phyloP scores from a whole-genome alignment of 1,140 invertebrate genomes.

The Cryptotermes secundus region DNA sequence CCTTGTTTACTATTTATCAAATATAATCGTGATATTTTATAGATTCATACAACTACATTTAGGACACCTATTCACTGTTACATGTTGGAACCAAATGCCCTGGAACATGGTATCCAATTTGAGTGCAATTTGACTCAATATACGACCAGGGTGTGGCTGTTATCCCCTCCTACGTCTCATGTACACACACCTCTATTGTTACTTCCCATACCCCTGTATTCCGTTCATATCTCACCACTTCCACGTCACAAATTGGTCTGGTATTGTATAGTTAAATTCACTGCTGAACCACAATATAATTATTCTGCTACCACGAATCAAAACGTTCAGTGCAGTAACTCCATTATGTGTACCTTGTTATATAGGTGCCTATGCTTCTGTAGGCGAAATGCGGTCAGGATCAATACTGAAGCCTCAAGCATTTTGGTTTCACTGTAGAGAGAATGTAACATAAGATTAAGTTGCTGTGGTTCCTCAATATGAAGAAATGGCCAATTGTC shows the following conservation, averaged over 20 bases:
- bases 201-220: neutral
- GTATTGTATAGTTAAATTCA: conserved; percentile 11
- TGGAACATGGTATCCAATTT: neutral
- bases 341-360: conserved; percentile 6
- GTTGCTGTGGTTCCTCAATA: no score
- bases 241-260: neutral
- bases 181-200: neutral
- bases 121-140: neutral
- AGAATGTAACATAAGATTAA: neutral
- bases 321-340: conserved; percentile 1
- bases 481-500: no score
- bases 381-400: neutral
- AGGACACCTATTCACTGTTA: neutral
- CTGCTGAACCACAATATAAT: conserved; percentile 3
- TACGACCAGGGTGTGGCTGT: neutral
- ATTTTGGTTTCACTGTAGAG: neutral
- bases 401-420: neutral
- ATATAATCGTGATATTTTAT: neutral
- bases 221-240: neutral
- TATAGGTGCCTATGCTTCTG: neutral
- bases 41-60: neutral
- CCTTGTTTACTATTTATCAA: no score
- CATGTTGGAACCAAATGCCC: neutral
- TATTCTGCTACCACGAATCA: conserved; percentile 7
- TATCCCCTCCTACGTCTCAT: neutral